Base-by-base conservation (phyloP, 2,113 vertebrate species). In the Bungarus multicinctus region DNA sequence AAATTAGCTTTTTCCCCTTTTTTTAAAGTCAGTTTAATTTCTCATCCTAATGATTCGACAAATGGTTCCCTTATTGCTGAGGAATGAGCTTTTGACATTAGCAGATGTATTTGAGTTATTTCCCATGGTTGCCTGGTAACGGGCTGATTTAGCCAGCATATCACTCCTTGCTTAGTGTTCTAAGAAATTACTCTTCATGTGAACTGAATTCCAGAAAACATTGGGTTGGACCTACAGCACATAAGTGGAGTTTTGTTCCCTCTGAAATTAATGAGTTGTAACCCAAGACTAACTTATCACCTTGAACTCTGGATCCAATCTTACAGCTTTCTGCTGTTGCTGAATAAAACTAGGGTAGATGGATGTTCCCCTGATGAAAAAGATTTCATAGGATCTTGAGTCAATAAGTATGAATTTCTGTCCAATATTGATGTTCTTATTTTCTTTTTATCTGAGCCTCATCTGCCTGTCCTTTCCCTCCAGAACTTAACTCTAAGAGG, bases 71-170 rank as follows among this genome's bases (percentile, higher is more conserved):
- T 85, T 85, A 55, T 85, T 91, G 69, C 69, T 85, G 69, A 85
- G 53, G 90, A 91, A 85, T 91, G 64, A 53, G 69, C 90, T 52
- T 55, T 91, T 54, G 69, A 85, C 90, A 55, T 34, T 23, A 91
- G 90, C 90, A 91, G 52, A 91, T 85, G 90, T 91, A 23, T 54
- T 91, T 91, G 74, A 43, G 12, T 27, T 91, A 85, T 69, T 81
- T 85, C 90, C 22, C 81, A 4, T 54, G 50, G 90, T 85, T 91
- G 69, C 90, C 39, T 91, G 47, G 90, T 43, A 91, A 91, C 90
- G 3, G 53, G 69, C 81, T 85, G 50, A 91, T 91, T 85, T 53
- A 74, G 22, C 3, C n/a, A 54, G 90, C 64, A 14, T 43, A 23
- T 9, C 64, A 85, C 20, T 81, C 39, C 53, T 50, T 81, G n/a